phyloP scores from a whole-genome alignment of 2,797 vertebrate species.

The Ceryle rudis region DNA sequence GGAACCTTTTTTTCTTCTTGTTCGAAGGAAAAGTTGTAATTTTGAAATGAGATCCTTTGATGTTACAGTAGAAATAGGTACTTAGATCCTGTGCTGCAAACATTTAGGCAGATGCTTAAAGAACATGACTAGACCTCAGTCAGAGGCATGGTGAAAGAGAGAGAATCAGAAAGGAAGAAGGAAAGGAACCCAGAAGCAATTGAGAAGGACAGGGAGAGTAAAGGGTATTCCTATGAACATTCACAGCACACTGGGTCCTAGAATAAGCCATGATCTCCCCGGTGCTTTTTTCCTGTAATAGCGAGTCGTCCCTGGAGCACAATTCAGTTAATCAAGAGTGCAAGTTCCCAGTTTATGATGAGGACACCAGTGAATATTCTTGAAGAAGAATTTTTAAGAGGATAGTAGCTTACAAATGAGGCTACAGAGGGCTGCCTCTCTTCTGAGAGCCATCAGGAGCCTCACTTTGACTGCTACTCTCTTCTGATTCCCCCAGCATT shows the following conservation, averaged over 20 bases:
- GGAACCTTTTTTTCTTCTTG: background rate
- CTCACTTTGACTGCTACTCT: background rate
- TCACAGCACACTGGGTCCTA: background rate
- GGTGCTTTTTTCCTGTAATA: background rate
- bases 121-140: background rate
- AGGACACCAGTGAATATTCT: background rate
- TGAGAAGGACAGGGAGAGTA: background rate
- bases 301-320: background rate
- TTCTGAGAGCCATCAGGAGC: background rate
- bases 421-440: background rate
- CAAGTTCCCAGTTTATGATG: background rate
- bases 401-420: background rate
- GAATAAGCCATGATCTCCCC: background rate
- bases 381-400: background rate
- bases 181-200: background rate
- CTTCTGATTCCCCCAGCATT: background rate
- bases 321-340: background rate
- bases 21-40: constrained; percentile 46
- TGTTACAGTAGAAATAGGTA: background rate
- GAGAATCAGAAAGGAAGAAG: background rate
- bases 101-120: background rate
- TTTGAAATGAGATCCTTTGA: constrained; percentile 14
- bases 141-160: background rate
- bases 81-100: background rate
- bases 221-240: background rate